Conservation (phyloP, 2,113 vertebrate species). For the Tichodroma muraria region DNA sequence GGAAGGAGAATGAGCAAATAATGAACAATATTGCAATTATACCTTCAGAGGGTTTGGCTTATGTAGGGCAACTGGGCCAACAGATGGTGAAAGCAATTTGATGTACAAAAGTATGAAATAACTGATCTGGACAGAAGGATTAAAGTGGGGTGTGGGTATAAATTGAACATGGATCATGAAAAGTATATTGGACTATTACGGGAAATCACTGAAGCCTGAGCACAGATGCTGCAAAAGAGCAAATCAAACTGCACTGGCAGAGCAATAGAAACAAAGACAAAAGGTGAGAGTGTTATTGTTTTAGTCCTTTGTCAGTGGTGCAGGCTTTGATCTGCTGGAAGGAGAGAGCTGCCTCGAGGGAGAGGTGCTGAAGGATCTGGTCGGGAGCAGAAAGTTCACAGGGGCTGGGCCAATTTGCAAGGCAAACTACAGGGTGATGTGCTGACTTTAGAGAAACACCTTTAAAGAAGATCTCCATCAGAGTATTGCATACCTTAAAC, state of each 20-base stretch:
- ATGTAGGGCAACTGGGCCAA: slow-evolving; percentile 32
- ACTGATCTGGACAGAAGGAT: slow-evolving; percentile 33
- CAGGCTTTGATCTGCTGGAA: neutral
- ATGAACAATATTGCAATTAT: slow-evolving; percentile 41
- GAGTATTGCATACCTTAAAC: neutral
- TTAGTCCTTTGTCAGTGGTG: neutral
- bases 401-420: neutral
- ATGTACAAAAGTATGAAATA: slow-evolving; percentile 36
- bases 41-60: slow-evolving; percentile 18
- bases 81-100: slow-evolving; percentile 39
- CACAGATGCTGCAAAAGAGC: slow-evolving; percentile 25
- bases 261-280: neutral
- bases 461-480: neutral
- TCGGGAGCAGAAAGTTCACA: neutral
- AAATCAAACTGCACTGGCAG: neutral
- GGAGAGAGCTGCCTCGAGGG: neutral
- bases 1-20: neutral
- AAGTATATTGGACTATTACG: slow-evolving; percentile 4
- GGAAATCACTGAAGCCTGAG: slow-evolving; percentile 30
- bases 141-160: neutral
- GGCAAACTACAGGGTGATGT: neutral
- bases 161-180: slow-evolving; percentile 11
- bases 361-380: neutral
- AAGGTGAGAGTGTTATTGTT: neutral
- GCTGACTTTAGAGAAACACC: neutral